phyloP scores from a whole-genome alignment of 2,797 vertebrate species.

The Rhinoraja longicauda region DNA sequence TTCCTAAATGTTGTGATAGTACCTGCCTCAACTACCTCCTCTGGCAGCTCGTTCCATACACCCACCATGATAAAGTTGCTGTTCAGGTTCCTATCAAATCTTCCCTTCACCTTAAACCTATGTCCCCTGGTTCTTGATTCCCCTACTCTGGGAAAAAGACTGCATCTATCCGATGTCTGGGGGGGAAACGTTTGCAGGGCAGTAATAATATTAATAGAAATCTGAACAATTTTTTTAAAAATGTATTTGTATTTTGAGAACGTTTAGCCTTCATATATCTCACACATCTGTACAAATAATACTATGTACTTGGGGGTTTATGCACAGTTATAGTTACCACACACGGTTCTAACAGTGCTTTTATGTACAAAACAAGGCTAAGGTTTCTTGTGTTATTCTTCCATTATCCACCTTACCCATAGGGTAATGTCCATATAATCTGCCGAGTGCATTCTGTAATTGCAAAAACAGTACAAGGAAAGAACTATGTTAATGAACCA shows the following conservation, averaged over 20 bases:
- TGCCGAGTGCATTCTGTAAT: slow-evolving; percentile 87
- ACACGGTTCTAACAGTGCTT: slow-evolving; percentile 81
- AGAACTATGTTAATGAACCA: slow-evolving; percentile 87
- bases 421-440: slow-evolving; percentile 98
- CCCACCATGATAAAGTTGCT: too few species aligned
- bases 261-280: slow-evolving; percentile 67
- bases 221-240: slow-evolving; percentile 44
- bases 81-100: too few species aligned
- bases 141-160: too few species aligned
- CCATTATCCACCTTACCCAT: slow-evolving; percentile 98
- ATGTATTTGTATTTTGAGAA: slow-evolving; percentile 61
- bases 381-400: slow-evolving; percentile 84
- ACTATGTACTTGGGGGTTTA: slow-evolving; percentile 70
- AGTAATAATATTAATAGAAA: not conserved
- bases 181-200: not conserved
- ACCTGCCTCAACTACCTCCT: too few species aligned
- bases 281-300: slow-evolving; percentile 70
- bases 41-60: too few species aligned
- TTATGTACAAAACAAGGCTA: slow-evolving; percentile 96
- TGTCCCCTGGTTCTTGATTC: too few species aligned
- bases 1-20: too few species aligned
- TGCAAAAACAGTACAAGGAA: slow-evolving; percentile 62
- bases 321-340: slow-evolving; percentile 74
- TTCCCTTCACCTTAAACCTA: too few species aligned
- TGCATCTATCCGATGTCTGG: not conserved